phyloP scores from a whole-genome alignment of 1,140 invertebrate species.

The Pararge aegeria region DNA sequence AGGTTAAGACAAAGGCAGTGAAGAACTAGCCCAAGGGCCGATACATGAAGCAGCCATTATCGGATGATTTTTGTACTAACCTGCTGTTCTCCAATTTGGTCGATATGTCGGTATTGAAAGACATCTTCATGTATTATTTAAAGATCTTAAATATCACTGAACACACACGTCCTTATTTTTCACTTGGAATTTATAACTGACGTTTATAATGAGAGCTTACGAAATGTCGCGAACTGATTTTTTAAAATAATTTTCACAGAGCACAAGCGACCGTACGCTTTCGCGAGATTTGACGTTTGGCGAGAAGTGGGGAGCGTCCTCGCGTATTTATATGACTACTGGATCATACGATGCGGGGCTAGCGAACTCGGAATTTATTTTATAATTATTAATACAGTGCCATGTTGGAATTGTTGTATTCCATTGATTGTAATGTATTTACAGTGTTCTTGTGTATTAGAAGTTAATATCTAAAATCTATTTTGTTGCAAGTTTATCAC shows the following conservation, averaged over 20 bases:
- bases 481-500: slow-evolving; percentile 29
- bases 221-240: slow-evolving; percentile 60
- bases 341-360: slow-evolving; percentile 74
- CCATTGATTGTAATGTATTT: neutral
- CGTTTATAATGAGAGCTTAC: slow-evolving; percentile 51
- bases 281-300: slow-evolving; percentile 68
- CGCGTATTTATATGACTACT: slow-evolving; percentile 71
- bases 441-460: slow-evolving; percentile 36
- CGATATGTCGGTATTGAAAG: slow-evolving; percentile 74
- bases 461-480: slow-evolving; percentile 27
- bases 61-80: slow-evolving; percentile 44
- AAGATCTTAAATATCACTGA: slow-evolving; percentile 69
- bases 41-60: slow-evolving; percentile 33
- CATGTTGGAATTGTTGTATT: slow-evolving; percentile 2
- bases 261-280: slow-evolving; percentile 54
- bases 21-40: neutral
- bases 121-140: slow-evolving; percentile 74
- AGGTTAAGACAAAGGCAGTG: neutral
- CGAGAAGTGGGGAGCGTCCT: slow-evolving; percentile 62
- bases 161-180: slow-evolving; percentile 65
- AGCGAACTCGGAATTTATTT: slow-evolving; percentile 56
- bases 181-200: slow-evolving; percentile 50
- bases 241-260: slow-evolving; percentile 36
- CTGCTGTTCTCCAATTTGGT: slow-evolving; percentile 75
- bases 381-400: slow-evolving; percentile 33